Conservation (phyloP, 2,113 vertebrate species). For the Hippocampus guttulatus region DNA sequence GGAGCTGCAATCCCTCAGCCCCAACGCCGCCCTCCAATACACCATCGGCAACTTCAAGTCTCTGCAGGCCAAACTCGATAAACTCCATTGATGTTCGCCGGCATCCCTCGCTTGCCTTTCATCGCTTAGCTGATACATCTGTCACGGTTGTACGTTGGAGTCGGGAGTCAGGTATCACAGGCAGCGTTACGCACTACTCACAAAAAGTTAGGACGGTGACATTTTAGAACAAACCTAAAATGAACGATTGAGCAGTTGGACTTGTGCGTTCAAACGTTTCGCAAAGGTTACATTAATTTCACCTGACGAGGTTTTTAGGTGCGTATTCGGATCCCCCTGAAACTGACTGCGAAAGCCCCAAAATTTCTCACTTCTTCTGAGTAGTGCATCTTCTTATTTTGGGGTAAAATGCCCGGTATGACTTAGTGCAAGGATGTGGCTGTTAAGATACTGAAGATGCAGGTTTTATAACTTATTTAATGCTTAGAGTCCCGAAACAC, state of each 20-base stretch:
- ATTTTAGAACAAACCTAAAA: neutral
- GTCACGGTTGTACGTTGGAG: neutral
- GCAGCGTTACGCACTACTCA: neutral
- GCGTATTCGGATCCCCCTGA: neutral
- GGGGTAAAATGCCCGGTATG: neutral
- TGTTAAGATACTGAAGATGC: neutral
- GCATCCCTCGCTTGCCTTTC: constrained; percentile 29
- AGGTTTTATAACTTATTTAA: constrained; percentile 61
- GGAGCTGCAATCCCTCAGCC: constrained; percentile 91
- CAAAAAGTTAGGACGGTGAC: neutral
- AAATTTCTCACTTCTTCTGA: neutral
- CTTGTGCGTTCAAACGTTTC: neutral
- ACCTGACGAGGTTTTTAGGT: neutral
- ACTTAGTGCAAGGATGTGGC: neutral
- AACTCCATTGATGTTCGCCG: constrained; percentile 75
- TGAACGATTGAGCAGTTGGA: too few species aligned
- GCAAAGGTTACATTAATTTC: neutral
- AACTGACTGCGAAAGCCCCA: neutral
- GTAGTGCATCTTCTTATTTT: neutral
- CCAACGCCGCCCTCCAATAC: constrained; percentile 78
- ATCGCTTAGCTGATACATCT: constrained; percentile 15
- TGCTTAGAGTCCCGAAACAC: constrained; percentile 30
- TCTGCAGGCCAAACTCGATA: constrained; percentile 91
- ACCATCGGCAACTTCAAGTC: constrained; percentile 90
- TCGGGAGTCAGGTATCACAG: neutral